Evolutionary conservation across 2,113 vertebrate genomes (phyloP), one percentile per base, ranked within the genome.

Genomic region (Tupaia chinensis): DNA sequence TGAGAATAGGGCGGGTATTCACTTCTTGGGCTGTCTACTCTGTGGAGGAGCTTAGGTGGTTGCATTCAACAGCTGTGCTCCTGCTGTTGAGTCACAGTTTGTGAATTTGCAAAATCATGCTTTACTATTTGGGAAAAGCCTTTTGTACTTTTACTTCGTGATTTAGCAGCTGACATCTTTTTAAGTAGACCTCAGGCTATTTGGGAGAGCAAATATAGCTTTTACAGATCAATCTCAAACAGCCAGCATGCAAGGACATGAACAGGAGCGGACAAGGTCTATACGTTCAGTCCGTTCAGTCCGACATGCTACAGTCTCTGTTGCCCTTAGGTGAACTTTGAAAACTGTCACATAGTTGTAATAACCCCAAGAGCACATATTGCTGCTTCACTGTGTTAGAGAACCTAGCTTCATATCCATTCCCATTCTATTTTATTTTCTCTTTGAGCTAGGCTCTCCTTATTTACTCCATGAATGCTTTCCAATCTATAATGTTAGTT

Each of bases 41-140:
- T 44, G n/a, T 56, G 15, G 34, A 61, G 20, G n/a, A 84, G 79
- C 3, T 86, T n/a, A 81, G 68, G 60, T 29, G 14, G 0, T 14
- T 44, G 44, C 9, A 0, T 29, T 88, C 4, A 8, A n/a, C 6
- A 1, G 5, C 20, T 7, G 0, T 1, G 3, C 15, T 66, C 0
- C 20, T 78, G 19, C 27, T 9, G 4, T 12, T 0, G 1, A 27
- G 12, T 6, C 32, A 32, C 0, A 17, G 2, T 44, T 65, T 79
- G 56, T n/a, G 2, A 88, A 89, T 60, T 94, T 91, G n/a, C 12
- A 69, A 91, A 97, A 91, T 66, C 65, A 44, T 29, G 16, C 7
- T 85, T 81, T 85, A 63, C 9, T 74, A 5, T 54, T 92, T 70
- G 54, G 44, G 17, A 81, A 90, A 78, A 56, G 22, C 19, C n/a